phyloP scores from a whole-genome alignment of 2,113 vertebrate species.

The Benitochromis conjunctus region DNA sequence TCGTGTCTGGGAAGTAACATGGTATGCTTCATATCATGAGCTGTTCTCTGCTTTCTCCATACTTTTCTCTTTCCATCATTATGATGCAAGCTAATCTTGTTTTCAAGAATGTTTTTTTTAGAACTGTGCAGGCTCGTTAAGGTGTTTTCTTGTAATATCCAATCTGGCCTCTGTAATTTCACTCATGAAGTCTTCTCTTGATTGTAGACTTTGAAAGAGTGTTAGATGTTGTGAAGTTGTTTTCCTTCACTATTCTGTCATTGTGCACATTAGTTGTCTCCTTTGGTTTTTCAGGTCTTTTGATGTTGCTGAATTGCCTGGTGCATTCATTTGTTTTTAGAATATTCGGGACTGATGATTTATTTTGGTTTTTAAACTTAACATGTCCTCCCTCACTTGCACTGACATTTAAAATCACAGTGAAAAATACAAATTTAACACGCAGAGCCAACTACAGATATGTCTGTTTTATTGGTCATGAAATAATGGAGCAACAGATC shows the following conservation, averaged over 20 bases:
- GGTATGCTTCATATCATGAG: not conserved
- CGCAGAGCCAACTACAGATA: not conserved
- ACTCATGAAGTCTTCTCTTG: not conserved
- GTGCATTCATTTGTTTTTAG: not conserved
- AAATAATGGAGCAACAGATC: not conserved
- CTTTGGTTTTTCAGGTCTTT: not conserved
- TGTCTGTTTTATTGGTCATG: not conserved
- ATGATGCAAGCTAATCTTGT: not conserved
- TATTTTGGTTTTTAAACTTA: not conserved
- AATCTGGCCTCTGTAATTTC: not conserved
- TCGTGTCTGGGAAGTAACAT: not conserved
- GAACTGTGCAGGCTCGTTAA: not conserved
- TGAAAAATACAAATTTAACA: not conserved
- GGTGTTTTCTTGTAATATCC: not conserved
- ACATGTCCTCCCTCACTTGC: not conserved
- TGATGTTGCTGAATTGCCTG: not conserved
- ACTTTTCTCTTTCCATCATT: not conserved
- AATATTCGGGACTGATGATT: not conserved
- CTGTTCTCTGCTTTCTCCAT: not conserved
- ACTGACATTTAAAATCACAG: not conserved
- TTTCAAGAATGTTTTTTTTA: not conserved
- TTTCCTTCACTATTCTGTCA: not conserved
- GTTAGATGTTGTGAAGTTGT: not conserved
- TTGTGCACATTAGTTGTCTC: not conserved
- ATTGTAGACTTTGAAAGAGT: not conserved